Evolutionary conservation across 2,888 invertebrate species (phyloP).

Genomic region (Amaurobius ferox): DNA sequence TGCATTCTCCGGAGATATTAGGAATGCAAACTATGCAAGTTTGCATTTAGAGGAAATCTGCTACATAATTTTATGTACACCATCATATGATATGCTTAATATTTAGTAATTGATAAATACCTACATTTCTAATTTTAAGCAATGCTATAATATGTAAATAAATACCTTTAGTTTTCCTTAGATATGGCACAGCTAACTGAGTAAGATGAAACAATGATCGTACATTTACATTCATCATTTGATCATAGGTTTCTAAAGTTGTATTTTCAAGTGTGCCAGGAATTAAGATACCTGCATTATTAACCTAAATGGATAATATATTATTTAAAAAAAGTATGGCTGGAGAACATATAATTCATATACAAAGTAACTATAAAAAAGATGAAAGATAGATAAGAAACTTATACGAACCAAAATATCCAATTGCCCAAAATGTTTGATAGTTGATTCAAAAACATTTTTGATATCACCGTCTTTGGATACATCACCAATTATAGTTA

Average conservation of each 20-base stretch:
- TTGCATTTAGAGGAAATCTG: too few species aligned
- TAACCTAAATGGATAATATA: slow-evolving; percentile 49
- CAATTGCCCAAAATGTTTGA: slow-evolving; percentile 85
- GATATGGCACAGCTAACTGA: slow-evolving; percentile 90
- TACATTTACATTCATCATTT: slow-evolving; percentile 92
- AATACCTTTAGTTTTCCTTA: slow-evolving; percentile 81
- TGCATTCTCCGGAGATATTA: too few species aligned
- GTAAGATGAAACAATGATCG: slow-evolving; percentile 82
- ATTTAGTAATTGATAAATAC: too few species aligned
- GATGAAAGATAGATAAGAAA: neutral
- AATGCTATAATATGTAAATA: too few species aligned
- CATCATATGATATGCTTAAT: too few species aligned
- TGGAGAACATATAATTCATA: too few species aligned
- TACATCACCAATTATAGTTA: slow-evolving; percentile 78
- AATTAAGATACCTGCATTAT: slow-evolving; percentile 81
- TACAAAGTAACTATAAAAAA: neutral
- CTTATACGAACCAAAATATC: slow-evolving; percentile 79
- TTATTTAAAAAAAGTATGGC: neutral
- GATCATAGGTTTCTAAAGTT: slow-evolving; percentile 90
- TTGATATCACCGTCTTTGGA: slow-evolving; percentile 84
- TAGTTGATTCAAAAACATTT: slow-evolving; percentile 84
- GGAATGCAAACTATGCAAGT: too few species aligned
- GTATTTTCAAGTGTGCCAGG: slow-evolving; percentile 91
- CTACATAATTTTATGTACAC: too few species aligned
- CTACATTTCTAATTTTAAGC: too few species aligned